Conservation (phyloP, 2,888 invertebrate species). For the Choristoneura rosaceana region DNA sequence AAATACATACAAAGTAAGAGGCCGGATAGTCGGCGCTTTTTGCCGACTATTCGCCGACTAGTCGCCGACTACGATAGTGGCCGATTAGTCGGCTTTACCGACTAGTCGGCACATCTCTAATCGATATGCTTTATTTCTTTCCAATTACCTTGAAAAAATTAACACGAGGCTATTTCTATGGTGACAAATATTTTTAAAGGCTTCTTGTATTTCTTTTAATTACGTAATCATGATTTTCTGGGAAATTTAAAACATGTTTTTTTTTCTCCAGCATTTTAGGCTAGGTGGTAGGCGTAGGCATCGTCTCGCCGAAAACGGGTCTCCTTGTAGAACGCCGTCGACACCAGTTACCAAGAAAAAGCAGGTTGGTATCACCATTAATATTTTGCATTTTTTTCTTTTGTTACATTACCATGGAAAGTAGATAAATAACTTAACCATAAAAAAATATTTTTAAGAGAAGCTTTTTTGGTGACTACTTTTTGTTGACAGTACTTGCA, state of each 20-base stretch:
- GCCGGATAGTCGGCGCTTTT: too few relatives aligned
- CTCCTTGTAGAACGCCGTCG: constrained; percentile 74
- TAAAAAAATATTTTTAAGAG: too few relatives aligned
- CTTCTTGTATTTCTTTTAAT: neutral
- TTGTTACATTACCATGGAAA: too few relatives aligned
- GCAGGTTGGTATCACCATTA: constrained; percentile 56
- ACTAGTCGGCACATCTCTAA: too few relatives aligned
- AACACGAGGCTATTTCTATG: neutral
- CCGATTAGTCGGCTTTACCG: too few relatives aligned
- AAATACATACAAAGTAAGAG: too few relatives aligned
- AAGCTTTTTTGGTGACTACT: too few relatives aligned
- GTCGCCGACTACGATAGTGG: too few relatives aligned
- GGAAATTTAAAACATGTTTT: neutral
- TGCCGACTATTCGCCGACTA: too few relatives aligned
- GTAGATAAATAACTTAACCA: too few relatives aligned
- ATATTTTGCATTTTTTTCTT: too few relatives aligned
- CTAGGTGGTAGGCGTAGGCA: constrained; percentile 75
- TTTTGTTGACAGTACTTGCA: too few relatives aligned
- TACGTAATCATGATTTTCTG: neutral
- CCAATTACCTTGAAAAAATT: neutral
- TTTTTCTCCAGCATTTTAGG: constrained; percentile 70
- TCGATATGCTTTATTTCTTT: constrained; percentile 1
- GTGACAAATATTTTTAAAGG: neutral
- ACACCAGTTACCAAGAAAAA: constrained; percentile 80
- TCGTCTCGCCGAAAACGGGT: constrained; percentile 73